Conservation (phyloP, 2,113 vertebrate genomes). For the Galemys pyrenaicus region DNA sequence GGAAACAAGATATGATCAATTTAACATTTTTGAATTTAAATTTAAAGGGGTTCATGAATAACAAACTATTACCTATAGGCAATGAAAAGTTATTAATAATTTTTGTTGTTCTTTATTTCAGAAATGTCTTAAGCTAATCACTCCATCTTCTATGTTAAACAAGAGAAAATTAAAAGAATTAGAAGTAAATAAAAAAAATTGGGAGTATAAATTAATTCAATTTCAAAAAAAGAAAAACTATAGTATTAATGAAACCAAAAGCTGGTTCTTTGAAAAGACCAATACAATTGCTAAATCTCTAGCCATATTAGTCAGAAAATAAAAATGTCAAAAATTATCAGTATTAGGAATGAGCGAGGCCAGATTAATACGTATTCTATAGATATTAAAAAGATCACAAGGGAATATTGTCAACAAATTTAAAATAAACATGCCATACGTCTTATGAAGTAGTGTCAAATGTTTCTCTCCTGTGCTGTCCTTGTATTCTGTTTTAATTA, state of each 20-base stretch:
- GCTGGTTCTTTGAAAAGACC: too few relatives aligned
- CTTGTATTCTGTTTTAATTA: neutral
- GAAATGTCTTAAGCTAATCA: neutral
- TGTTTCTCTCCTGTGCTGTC: neutral
- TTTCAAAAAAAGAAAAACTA: neutral
- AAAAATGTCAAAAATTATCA: neutral
- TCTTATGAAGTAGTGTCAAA: neutral
- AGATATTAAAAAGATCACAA: neutral
- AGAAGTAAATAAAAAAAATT: neutral
- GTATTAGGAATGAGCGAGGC: neutral
- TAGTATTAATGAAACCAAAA: neutral
- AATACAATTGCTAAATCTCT: neutral
- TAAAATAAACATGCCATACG: neutral
- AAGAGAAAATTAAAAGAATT: constrained; percentile 8
- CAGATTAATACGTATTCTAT: neutral
- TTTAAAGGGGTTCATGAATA: neutral
- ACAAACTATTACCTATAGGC: neutral
- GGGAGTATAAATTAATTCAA: neutral
- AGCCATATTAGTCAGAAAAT: neutral
- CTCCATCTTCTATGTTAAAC: neutral
- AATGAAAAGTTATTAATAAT: neutral
- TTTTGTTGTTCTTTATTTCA: constrained; percentile 15
- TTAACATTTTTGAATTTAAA: neutral
- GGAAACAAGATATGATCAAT: neutral
- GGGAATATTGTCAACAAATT: neutral